Evolutionary conservation across 2,797 vertebrate species (phyloP).

Genomic region (Lacerta viridis): DNA sequence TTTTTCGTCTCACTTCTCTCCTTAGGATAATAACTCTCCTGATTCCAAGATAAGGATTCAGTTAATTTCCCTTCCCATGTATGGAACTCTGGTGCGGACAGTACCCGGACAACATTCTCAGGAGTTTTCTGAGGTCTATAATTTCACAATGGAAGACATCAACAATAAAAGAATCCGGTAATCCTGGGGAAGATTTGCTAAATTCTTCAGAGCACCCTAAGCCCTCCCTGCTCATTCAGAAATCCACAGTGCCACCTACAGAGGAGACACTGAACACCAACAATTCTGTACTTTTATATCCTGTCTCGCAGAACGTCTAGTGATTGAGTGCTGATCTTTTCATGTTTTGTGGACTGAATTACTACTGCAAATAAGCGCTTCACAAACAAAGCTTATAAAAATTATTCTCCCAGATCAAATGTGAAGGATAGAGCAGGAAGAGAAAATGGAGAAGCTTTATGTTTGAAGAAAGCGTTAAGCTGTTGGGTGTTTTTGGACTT

Average conservation of each 20-base stretch:
- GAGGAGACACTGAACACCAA: background rate
- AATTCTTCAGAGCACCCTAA: background rate
- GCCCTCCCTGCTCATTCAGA: background rate
- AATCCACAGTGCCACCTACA: constrained; percentile 4
- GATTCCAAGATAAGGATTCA: constrained; percentile 90
- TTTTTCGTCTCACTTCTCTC: constrained; percentile 17
- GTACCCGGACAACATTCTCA: constrained; percentile 74
- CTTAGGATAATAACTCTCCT: constrained; percentile 86
- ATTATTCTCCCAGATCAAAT: no score
- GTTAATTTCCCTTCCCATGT: constrained; percentile 90
- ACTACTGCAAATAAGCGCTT: background rate
- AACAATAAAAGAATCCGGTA: constrained; percentile 90
- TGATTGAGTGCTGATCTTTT: background rate
- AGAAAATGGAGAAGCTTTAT: background rate
- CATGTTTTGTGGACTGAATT: background rate
- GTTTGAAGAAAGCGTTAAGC: background rate
- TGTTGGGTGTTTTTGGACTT: background rate
- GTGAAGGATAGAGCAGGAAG: background rate
- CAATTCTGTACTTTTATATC: background rate
- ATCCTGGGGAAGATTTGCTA: background rate
- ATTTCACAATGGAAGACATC: constrained; percentile 96
- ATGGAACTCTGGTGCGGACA: constrained; percentile 86
- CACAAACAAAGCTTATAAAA: background rate
- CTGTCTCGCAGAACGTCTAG: background rate
- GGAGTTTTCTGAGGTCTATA: constrained; percentile 88